Evolutionary conservation across 2,888 invertebrate species (phyloP), one percentile per base, ranked within the genome.

Genomic region (Sphecodes monilicornis): DNA sequence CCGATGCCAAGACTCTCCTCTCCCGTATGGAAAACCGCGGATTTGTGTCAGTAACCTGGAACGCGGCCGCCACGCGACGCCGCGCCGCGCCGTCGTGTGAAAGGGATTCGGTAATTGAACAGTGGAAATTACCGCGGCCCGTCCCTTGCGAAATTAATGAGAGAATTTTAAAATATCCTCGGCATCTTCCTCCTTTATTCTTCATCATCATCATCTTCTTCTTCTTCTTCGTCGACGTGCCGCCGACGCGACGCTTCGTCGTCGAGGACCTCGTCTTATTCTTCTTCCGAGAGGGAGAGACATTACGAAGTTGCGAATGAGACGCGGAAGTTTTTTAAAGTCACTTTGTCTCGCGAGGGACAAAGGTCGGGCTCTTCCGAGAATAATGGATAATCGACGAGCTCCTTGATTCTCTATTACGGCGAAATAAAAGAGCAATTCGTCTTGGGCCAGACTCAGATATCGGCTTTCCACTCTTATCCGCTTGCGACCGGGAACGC

Each of bases 301-400:
- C 87, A 80, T 86, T 84, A 84, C 85, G 76, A 85, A 90, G 84
- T 90, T 80, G 83, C 76, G 84, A 88, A 84, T 70, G 78, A 81
- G 81, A 88, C 81, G 82, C 85, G 87, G 86, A 90, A 90, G 90
- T 90, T 90, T 90, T 89, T 90, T 87, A 83, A 89, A 90, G 90
- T 89, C 90, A 90, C 89, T 90, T 90, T 85, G 89, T 90, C 85
- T 79, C 87, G 74, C 79, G 84, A 69, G 82, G 83, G 86, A 90
- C 90, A 90, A 90, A 90, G 89, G 90, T 90, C 84, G 90, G 86
- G 57, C 80, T 85, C 80, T 78, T 73, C 80, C 29, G 86, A 85
- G 89, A 90, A 88, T 90, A 90, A 90, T 90, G 89, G 90, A 90
- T 90, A 90, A 90, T 90, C 90, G 90, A 90, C 88, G 85, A 91